Conservation (phyloP, 2,113 vertebrate genomes). For the Tragelaphus imberbis region DNA sequence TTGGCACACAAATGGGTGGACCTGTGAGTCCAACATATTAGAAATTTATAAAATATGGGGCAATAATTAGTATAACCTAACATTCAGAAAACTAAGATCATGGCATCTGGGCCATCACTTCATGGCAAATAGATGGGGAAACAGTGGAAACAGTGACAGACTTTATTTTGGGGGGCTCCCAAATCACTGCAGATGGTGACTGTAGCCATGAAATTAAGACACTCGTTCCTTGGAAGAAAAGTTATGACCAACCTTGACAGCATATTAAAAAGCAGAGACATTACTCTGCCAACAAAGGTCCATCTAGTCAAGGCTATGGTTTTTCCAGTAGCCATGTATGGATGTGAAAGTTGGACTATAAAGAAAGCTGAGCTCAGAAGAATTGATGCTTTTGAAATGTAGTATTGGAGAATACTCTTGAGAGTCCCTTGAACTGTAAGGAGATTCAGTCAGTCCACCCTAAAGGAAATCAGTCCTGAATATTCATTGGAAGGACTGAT, state of each 20-base stretch:
- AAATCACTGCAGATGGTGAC: not conserved
- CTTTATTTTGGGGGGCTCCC: not conserved
- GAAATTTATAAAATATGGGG: not conserved
- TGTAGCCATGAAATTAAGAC: not conserved
- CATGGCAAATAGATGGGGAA: not conserved
- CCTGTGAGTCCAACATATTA: not conserved
- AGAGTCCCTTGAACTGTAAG: not conserved
- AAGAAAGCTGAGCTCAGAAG: fast-evolving
- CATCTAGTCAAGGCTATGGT: not conserved
- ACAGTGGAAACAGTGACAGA: not conserved
- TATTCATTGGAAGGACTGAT: not conserved
- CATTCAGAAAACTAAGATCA: not conserved
- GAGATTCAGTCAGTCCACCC: not conserved
- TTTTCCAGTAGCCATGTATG: not conserved
- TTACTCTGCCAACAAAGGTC: not conserved
- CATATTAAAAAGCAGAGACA: not conserved
- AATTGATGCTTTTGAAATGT: not conserved
- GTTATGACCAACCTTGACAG: not conserved
- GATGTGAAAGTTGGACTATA: not conserved
- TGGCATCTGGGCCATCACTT: not conserved
- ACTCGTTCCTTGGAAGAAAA: not conserved
- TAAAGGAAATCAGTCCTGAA: not conserved
- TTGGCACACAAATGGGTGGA: not conserved
- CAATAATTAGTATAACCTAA: not conserved
- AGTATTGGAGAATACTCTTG: not conserved